Percentiles rank a stretch among this genome's conserved stretches.
Evolutionary conservation across 2,113 vertebrate genomes (phyloP).

Genomic region (Centropus unirufus): DNA sequence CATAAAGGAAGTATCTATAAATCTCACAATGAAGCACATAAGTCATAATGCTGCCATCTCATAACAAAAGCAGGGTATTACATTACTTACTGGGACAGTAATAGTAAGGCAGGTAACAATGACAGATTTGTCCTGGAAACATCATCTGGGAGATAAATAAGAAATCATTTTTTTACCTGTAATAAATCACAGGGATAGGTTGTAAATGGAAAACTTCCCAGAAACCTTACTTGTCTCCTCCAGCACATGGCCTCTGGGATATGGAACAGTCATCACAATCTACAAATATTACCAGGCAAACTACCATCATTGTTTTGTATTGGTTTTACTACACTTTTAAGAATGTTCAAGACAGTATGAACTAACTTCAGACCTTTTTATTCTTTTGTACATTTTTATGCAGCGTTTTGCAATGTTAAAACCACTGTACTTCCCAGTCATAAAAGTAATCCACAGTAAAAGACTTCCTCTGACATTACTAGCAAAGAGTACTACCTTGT

Average conservation of each 20-base stretch:
- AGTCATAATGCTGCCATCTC: background rate
- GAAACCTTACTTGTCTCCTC: background rate
- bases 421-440: background rate
- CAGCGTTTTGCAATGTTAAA: background rate
- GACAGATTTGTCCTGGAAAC: background rate
- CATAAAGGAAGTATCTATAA: background rate
- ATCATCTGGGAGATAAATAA: background rate
- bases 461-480: background rate
- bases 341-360: background rate
- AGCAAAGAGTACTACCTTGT: background rate
- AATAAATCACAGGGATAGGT: background rate
- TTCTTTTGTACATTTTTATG: background rate
- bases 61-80: background rate
- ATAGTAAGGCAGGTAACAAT: background rate
- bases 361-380: background rate
- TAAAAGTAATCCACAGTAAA: background rate
- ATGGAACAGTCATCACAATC: background rate
- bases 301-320: background rate
- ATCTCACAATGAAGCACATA: background rate
- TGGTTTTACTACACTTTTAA: background rate
- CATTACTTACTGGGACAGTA: background rate
- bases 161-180: background rate
- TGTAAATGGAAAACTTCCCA: background rate
- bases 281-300: background rate
- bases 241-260: background rate